Conservation (phyloP, 1,140 invertebrate species). For the Cardiocondyla obscurior region DNA sequence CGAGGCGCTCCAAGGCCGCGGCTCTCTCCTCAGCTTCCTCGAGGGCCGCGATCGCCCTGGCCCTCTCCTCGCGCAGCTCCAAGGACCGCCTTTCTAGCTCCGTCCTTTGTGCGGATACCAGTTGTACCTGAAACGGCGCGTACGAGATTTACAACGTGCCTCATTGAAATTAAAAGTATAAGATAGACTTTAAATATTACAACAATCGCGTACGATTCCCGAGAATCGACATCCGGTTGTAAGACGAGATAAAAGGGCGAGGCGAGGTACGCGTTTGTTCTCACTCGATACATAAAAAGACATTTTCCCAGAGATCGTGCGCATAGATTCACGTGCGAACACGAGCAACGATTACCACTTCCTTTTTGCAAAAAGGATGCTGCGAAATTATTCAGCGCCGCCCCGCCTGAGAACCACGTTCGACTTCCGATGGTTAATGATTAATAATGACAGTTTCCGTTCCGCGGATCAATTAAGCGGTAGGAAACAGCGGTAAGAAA, state of each 20-base stretch:
- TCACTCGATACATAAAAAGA: background rate
- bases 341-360: conserved; percentile 31
- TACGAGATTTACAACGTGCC: background rate
- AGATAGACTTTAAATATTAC: too few species aligned
- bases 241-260: conserved; percentile 51
- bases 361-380: conserved; percentile 29
- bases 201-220: conserved; percentile 37
- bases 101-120: conserved; percentile 92
- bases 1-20: conserved; percentile 91
- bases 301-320: conserved; percentile 10
- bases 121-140: conserved; percentile 86
- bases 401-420: conserved; percentile 24
- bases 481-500: background rate
- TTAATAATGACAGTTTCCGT: conserved; percentile 37
- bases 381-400: conserved; percentile 32
- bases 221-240: conserved; percentile 48
- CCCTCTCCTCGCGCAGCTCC: conserved; percentile 90
- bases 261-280: conserved; percentile 49
- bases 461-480: background rate
- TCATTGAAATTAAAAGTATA: too few species aligned
- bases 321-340: conserved; percentile 20
- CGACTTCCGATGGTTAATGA: conserved; percentile 33
- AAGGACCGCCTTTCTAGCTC: conserved; percentile 93
- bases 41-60: conserved; percentile 89
- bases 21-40: conserved; percentile 96